Evolutionary conservation across 1,140 invertebrate species (phyloP), one percentile per base, ranked within the genome.

Genomic region (Drosophila busckii): DNA sequence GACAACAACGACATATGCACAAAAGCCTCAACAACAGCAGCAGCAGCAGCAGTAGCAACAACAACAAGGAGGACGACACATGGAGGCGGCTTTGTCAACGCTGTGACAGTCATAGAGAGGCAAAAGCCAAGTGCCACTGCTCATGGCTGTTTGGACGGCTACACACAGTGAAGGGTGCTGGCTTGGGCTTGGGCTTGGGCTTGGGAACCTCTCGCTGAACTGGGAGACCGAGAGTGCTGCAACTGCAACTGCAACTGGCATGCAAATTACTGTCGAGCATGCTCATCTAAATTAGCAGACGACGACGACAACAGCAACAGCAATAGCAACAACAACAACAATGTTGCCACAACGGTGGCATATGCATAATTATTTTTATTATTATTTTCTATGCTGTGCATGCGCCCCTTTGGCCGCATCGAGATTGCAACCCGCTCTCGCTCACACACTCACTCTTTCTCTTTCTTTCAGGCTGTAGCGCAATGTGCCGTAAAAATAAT

Each of bases 361-460:
- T 80, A 78, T 78, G 73, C 73, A 80, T 78, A 78, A 78, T 78
- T 78, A 78, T 78, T 78, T 78, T 78, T 78, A 78, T 78, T 78
- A 78, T 78, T 78, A 80, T 78, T 80, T 70, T 80, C 53, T 50
- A 67, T 68, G 62, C 35, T 8, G 25, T 29, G 42, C 50, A 7
- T 15, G 17, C 25, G 19, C 45, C 48, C 32, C 41, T 34, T 32
- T 45, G 10, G 16, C 15, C 31, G 44, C 38, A 41, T 59, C 37
- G 50, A 69, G 66, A 65, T 75, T 73, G 63, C 40, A 19, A 7
- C 19, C 10, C 9, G n/a, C 3, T 5, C 6, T 5, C 26, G 2
- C 4, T 2, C 38, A 20, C 9, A 13, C 22, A 13, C 42, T 19
- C 29, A 29, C 45, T 52, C 50, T 38, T 29, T 15, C n/a, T 8